Conservation (phyloP, 2,888 invertebrate species). For the Neoascia interrupta region DNA sequence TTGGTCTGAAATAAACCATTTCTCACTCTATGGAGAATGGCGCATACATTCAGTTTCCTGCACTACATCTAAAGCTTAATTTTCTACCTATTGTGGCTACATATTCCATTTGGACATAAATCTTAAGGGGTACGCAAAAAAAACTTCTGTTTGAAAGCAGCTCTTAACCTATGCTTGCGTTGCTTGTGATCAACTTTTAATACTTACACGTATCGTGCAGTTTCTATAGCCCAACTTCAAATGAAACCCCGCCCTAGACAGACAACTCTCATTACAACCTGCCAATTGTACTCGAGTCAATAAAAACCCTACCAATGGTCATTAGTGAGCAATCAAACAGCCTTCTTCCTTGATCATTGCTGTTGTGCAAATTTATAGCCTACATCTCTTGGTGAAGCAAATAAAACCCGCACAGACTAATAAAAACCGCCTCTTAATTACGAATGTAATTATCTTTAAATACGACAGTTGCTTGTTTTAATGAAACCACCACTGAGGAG, state of each 20-base stretch:
- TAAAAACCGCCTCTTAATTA: slow-evolving; percentile 64
- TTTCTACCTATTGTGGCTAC: too few relatives aligned
- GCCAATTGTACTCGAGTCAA: slow-evolving; percentile 29
- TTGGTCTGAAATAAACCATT: too few relatives aligned
- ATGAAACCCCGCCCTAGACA: slow-evolving; percentile 10
- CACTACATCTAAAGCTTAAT: too few relatives aligned
- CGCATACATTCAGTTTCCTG: too few relatives aligned
- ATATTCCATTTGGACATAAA: too few relatives aligned
- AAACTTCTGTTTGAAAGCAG: too few relatives aligned
- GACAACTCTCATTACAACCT: slow-evolving; percentile 15
- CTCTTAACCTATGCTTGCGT: too few relatives aligned
- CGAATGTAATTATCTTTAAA: slow-evolving; percentile 61
- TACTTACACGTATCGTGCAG: too few relatives aligned
- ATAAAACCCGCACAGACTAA: slow-evolving; percentile 24
- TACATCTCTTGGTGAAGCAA: background rate
- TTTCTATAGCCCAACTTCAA: too few relatives aligned
- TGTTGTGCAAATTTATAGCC: slow-evolving; percentile 14
- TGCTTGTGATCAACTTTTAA: too few relatives aligned
- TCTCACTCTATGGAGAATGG: too few relatives aligned
- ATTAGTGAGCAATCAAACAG: slow-evolving; percentile 59
- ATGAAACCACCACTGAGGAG: slow-evolving; percentile 44
- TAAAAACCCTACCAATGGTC: slow-evolving; percentile 63
- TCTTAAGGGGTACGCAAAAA: too few relatives aligned
- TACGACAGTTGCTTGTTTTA: slow-evolving; percentile 54
- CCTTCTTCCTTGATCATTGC: slow-evolving; percentile 57